Conservation (phyloP, 2,113 vertebrate genomes). For the Dinomys branickii region DNA sequence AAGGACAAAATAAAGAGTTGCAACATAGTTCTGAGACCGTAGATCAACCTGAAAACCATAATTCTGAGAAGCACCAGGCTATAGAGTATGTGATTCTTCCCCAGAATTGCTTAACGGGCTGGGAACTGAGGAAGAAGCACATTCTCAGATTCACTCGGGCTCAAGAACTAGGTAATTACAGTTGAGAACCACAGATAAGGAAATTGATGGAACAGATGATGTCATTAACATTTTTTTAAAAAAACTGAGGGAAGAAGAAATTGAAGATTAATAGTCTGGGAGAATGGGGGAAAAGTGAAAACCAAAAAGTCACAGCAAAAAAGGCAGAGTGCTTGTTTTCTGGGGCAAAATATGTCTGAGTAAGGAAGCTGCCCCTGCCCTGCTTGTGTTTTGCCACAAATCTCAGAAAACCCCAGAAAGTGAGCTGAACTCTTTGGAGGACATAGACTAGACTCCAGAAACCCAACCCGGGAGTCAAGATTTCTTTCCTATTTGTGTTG, state of each 20-base stretch:
- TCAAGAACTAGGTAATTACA: not conserved
- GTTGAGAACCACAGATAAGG: not conserved
- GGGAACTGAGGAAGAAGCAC: not conserved
- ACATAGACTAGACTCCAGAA: not conserved
- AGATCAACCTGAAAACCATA: slow-evolving; percentile 29
- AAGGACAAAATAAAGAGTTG: slow-evolving; percentile 24
- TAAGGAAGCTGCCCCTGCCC: not conserved
- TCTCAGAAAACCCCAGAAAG: not conserved
- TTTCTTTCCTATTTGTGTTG: slow-evolving; percentile 25
- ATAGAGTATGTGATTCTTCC: not conserved
- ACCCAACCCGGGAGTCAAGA: not conserved
- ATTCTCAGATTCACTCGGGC: not conserved
- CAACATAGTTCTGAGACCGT: slow-evolving; percentile 26
- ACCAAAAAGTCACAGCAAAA: not conserved
- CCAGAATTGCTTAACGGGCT: not conserved
- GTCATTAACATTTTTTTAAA: not conserved
- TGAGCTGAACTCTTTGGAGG: not conserved
- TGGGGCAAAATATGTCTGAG: not conserved
- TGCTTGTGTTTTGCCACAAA: not conserved
- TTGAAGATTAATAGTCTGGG: not conserved
- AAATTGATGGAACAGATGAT: not conserved
- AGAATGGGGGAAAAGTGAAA: not conserved
- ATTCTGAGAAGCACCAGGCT: not conserved
- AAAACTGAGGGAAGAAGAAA: not conserved
- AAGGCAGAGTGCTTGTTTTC: not conserved